A percentile compares a stretch with the other conserved stretches of the same genome.
phyloP scores from a whole-genome alignment of 2,113 vertebrate genomes.

The Sylvietta virens region DNA sequence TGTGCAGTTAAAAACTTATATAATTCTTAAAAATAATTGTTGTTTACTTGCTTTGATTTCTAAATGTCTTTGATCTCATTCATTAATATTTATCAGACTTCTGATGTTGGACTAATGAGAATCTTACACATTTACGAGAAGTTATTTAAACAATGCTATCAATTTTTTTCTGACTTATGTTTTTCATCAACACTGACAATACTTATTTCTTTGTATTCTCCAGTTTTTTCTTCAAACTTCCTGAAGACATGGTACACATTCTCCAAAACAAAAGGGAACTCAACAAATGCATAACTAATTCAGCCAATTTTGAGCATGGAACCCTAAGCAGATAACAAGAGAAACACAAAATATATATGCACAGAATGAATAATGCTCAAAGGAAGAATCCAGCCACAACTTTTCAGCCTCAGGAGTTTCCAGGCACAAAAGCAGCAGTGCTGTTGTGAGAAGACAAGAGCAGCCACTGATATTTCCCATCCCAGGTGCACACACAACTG shows the following conservation, averaged over 20 bases:
- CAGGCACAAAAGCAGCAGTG: background rate
- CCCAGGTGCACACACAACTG: background rate
- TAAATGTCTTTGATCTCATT: constrained; percentile 75
- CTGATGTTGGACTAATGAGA: constrained; percentile 75
- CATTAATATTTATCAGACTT: constrained; percentile 81
- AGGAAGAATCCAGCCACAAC: background rate
- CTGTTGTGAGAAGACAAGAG: background rate
- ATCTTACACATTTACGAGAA: constrained; percentile 65
- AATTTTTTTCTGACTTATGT: constrained; percentile 40
- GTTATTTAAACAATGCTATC: constrained; percentile 65
- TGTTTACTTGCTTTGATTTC: constrained; percentile 75
- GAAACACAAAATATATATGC: background rate
- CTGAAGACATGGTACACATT: background rate
- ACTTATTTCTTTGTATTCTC: background rate
- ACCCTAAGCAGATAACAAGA: background rate
- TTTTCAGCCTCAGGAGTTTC: background rate
- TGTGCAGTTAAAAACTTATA: constrained; percentile 56
- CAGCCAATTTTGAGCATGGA: background rate
- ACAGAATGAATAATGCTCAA: background rate
- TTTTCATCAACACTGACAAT: background rate
- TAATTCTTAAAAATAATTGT: constrained; percentile 67
- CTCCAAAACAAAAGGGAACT: background rate
- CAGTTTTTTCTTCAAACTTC: background rate
- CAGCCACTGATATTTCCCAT: background rate
- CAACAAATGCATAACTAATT: background rate